These are phyloP conservation scores for Choristoneura fumiferana DNA, from an alignment of 1,140 invertebrate species.

Conservation along the genomic window DNA sequence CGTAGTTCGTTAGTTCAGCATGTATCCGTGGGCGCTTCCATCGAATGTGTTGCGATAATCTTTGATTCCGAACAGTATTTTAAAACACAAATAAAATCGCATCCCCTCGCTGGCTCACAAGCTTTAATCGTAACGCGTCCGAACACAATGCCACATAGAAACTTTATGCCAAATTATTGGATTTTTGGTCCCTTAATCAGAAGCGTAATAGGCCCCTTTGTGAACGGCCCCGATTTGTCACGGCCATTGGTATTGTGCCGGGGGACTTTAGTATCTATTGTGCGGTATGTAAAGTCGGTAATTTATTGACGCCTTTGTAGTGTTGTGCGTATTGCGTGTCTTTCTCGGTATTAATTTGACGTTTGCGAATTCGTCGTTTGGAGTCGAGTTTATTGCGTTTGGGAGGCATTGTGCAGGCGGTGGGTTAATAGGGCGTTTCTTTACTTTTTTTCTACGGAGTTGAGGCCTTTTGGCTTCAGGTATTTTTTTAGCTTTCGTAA, in stretches of 20 bases:
- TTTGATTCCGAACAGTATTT: too few species aligned
- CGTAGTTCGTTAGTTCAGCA: too few species aligned
- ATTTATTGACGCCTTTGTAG: slow-evolving; percentile 11
- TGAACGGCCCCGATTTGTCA: slow-evolving; percentile 10
- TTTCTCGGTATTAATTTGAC: slow-evolving; percentile 11
- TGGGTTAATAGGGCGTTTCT: too few species aligned
- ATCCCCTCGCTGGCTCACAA: neutral
- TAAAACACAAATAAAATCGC: too few species aligned
- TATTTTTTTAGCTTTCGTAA: too few species aligned
- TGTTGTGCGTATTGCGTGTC: neutral
- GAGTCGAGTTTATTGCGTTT: slow-evolving; percentile 5
- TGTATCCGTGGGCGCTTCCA: too few species aligned
- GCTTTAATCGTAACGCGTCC: slow-evolving; percentile 15
- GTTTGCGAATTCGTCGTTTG: slow-evolving; percentile 1
- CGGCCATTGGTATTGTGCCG: slow-evolving; percentile 5
- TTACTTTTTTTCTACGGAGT: too few species aligned
- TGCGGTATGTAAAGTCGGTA: slow-evolving; percentile 17
- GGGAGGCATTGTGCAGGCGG: too few species aligned
- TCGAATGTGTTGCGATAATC: too few species aligned
- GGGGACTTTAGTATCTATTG: slow-evolving; percentile 12
- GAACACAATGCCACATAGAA: slow-evolving; percentile 17
- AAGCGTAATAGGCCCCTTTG: slow-evolving; percentile 12
- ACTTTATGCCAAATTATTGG: slow-evolving; percentile 18
- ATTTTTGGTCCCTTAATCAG: slow-evolving; percentile 19
- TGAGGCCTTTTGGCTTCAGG: too few species aligned